Evolutionary conservation across 1,140 invertebrate genomes (phyloP), one percentile per base, ranked within the genome.

Genomic region (Camponotus pennsylvanicus): DNA sequence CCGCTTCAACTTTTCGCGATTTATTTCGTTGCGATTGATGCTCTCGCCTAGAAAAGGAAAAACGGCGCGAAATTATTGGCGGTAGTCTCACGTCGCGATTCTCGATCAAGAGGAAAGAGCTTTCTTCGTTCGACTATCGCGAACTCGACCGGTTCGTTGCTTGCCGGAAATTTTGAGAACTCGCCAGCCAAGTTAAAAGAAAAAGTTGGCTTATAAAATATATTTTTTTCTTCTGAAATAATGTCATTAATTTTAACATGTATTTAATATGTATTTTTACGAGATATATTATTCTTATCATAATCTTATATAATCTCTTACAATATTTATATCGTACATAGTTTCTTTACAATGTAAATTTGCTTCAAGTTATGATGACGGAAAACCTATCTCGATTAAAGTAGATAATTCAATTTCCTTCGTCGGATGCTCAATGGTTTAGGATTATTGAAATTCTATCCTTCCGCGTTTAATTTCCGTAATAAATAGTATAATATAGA

Each of bases 1-100:
- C 67, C n/a, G 69, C 52, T 70, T 37, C 79, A 83, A 83, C 79
- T 83, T 83, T 75, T 83, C 79, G 69, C 69, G 79, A 73, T 83
- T 83, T 83, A 83, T 83, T 83, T 83, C 79, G 69, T 83, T 49
- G 79, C 79, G 79, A 83, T 83, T 83, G 69, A 83, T 83, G 79
- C 69, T n/a, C 40, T 61, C 40, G 79, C 18, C 11, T 45, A 61
- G 27, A 75, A 73, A 61, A 75, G 42, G 40, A 61, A 83, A 83
- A 83, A 71, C 64, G 21, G 37, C 27, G 42, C 70, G 55, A 69
- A 61, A 75, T 83, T 75, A 83, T 83, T 83, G 69, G 42, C 42
- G 79, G 69, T 75, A 83, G 79, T 75, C 71, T 83, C 79, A 83
- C 79, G 79, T 75, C 69, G 69, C 57, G 27, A 83, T 83, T 13